Evolutionary conservation across 2,888 invertebrate genomes (phyloP).

Genomic region (Ornithoptera priamus): DNA sequence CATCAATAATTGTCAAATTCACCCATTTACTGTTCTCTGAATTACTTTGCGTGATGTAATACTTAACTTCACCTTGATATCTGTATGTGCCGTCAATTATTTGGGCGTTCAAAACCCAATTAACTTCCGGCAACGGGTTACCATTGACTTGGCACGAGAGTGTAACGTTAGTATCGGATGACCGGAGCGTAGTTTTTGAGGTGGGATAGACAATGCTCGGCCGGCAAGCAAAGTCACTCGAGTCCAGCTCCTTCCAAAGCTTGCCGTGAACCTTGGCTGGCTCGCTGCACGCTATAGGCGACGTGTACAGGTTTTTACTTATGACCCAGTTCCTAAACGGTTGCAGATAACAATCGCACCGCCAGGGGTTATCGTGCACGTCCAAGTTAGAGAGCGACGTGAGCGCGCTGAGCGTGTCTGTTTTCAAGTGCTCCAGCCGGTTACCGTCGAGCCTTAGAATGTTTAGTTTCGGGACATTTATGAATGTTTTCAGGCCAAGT

Average conservation of each 20-base stretch:
- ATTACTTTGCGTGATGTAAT: slow-evolving; percentile 57
- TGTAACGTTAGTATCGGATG: slow-evolving; percentile 84
- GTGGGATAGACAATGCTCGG: slow-evolving; percentile 86
- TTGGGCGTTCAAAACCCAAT: slow-evolving; percentile 85
- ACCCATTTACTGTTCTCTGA: slow-evolving; percentile 79
- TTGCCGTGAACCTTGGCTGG: slow-evolving; percentile 85
- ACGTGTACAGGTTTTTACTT: slow-evolving; percentile 85
- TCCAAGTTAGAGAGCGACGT: slow-evolving; percentile 86
- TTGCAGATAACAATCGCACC: slow-evolving; percentile 91
- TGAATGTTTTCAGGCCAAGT: slow-evolving; percentile 86
- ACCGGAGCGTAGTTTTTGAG: slow-evolving; percentile 79
- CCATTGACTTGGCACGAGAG: slow-evolving; percentile 87
- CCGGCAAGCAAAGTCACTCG: slow-evolving; percentile 89
- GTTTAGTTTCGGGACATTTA: slow-evolving; percentile 83
- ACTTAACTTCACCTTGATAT: slow-evolving; percentile 75
- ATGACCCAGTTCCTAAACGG: slow-evolving; percentile 89
- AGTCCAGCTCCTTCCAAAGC: slow-evolving; percentile 85
- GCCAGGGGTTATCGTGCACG: slow-evolving; percentile 91
- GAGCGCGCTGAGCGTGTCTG: slow-evolving; percentile 83
- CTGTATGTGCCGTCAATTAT: slow-evolving; percentile 78
- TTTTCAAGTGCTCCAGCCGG: slow-evolving; percentile 83
- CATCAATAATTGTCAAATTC: slow-evolving; percentile 84
- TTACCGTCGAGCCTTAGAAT: slow-evolving; percentile 87
- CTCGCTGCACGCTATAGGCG: slow-evolving; percentile 86
- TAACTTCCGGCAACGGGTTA: slow-evolving; percentile 87